Evolutionary conservation across 2,113 vertebrate species (phyloP), one percentile per base, ranked within the genome.

Genomic region (Thalassarche chlororhynchos): DNA sequence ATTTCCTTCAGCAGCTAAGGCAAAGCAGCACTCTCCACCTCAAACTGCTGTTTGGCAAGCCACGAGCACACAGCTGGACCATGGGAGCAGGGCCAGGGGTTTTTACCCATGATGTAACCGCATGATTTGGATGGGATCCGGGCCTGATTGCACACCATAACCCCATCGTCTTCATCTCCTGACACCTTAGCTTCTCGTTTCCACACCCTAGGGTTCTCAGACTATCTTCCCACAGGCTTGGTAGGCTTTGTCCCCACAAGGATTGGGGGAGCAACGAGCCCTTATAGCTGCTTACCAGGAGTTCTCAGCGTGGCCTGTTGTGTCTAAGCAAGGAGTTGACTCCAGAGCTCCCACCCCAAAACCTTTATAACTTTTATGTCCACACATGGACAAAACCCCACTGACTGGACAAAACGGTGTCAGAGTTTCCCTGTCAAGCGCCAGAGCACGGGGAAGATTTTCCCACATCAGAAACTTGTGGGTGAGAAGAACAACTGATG

Each of bases 1-100:
- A n/a, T 97, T 96, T 97, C 74, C 90, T 97, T 95, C 87, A 82
- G 61, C 90, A 93, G 65, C 84, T 95, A 6, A 2, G 51, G 64
- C 26, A 75, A 79, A 54, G 70, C 77, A 89, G 31, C 77, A 21
- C 20, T 79, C n/a, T 54, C 40, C 36, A 72, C 58, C 61, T 81
- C 64, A 58, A n/a, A 8, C 20, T 60, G n/a, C 65, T 96, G 46
- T 44, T 81, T 65, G 55, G 14, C 2, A 1, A 74, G 57, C 28
- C 44, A 38, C 2, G 2, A 70, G 29, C 57, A 23, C 66, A 49
- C 62, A 90, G 62, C 46, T 65, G 84, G 57, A 17, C 70, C 57
- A 51, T 0, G 17, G 60, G 40, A 87, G 61, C 24, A 77, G 60
- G 55, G 34, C 34, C 74, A 52, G 65, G 0, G 1, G 38, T 51